Conservation (phyloP, 2,113 vertebrate genomes). For the Bolborhynchus lineola region DNA sequence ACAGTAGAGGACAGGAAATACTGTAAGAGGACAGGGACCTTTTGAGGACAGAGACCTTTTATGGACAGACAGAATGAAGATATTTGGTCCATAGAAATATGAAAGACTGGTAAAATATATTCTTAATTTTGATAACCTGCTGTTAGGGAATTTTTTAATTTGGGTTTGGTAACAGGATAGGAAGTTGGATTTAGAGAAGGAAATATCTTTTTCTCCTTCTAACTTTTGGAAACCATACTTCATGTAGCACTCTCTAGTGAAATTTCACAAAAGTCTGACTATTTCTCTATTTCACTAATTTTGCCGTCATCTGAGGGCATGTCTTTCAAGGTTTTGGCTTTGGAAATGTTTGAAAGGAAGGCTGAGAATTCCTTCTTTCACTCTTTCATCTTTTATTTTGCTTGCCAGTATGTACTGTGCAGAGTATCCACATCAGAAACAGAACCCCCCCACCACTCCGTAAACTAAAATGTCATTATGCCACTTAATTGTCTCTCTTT, state of each 20-base stretch:
- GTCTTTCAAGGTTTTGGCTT: not conserved
- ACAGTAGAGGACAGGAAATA: too few relatives aligned
- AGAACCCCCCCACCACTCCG: not conserved
- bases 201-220: not conserved
- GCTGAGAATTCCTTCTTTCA: not conserved
- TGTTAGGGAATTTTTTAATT: not conserved
- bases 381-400: not conserved
- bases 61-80: not conserved
- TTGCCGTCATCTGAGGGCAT: not conserved
- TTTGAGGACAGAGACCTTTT: not conserved
- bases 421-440: not conserved
- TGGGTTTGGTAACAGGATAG: not conserved
- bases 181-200: not conserved
- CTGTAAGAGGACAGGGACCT: too few relatives aligned
- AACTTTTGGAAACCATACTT: not conserved
- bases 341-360: not conserved
- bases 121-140: not conserved
- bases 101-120: not conserved
- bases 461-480: not conserved
- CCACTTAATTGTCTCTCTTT: not conserved
- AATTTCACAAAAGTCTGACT: not conserved
- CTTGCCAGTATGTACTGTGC: not conserved
- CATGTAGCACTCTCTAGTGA: not conserved
- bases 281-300: not conserved
- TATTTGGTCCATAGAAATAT: not conserved